Conservation (phyloP, 35 echinoderm and acorn worm genomes). For the Amphiura filiformis region DNA sequence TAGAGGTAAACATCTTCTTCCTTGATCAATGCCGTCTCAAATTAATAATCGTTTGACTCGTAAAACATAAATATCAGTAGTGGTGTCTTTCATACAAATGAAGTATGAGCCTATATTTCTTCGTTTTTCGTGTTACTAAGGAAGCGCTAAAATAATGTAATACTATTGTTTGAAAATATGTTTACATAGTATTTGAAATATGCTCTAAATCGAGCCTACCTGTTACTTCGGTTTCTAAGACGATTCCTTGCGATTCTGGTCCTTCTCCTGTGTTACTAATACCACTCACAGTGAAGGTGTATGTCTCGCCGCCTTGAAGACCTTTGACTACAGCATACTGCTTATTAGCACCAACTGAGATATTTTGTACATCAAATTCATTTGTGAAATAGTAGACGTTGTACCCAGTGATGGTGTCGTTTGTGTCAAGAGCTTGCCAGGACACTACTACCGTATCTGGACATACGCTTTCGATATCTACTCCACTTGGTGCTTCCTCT, state of each 20-base stretch:
- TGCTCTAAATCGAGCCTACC: too few species aligned
- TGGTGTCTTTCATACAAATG: too few species aligned
- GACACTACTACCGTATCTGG: not conserved
- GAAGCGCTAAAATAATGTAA: too few species aligned
- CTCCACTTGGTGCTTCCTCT: not conserved
- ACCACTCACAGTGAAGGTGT: not conserved
- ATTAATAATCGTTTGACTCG: too few species aligned
- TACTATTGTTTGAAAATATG: too few species aligned
- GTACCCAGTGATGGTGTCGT: not conserved
- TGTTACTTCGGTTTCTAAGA: not conserved
- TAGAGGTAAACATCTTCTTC: too few species aligned
- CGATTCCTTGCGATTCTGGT: not conserved
- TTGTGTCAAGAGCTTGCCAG: not conserved
- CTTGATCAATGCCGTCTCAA: too few species aligned
- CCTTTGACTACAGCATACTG: not conserved
- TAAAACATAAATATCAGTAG: too few species aligned
- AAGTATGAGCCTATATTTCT: too few species aligned
- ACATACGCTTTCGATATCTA: not conserved
- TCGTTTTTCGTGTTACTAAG: too few species aligned
- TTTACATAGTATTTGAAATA: too few species aligned
- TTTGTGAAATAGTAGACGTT: not conserved
- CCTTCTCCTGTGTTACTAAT: not conserved
- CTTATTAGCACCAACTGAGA: not conserved
- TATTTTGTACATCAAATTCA: not conserved
- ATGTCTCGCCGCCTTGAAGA: not conserved